Conservation (phyloP, 2,797 vertebrate genomes). For the Calcarius lapponicus region DNA sequence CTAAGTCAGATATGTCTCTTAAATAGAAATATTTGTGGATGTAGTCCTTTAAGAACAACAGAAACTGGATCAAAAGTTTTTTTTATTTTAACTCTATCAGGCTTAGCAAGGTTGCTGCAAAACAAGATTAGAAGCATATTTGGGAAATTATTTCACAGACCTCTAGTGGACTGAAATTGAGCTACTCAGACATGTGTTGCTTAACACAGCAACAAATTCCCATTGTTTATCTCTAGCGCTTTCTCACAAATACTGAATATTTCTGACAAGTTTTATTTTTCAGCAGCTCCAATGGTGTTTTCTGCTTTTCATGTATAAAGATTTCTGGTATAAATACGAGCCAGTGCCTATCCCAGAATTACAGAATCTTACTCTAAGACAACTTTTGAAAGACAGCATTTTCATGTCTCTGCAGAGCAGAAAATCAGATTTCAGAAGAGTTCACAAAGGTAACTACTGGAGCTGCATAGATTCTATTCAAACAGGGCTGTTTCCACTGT, state of each 20-base stretch:
- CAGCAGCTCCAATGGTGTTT: neutral
- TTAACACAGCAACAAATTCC: slow-evolving; percentile 19
- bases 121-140: slow-evolving; percentile 17
- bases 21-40: neutral
- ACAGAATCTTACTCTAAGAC: neutral
- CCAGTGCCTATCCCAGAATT: neutral
- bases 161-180: slow-evolving; percentile 26
- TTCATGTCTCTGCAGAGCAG: neutral
- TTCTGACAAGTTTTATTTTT: neutral
- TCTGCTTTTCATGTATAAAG: neutral
- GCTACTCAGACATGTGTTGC: neutral
- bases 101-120: neutral
- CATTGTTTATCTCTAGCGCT: neutral
- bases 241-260: neutral
- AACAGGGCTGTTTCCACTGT: neutral
- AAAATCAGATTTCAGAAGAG: neutral
- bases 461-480: neutral
- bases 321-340: neutral
- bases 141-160: slow-evolving; percentile 8
- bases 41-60: neutral
- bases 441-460: neutral
- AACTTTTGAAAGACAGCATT: neutral
- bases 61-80: neutral
- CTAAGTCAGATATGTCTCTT: neutral
- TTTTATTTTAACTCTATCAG: neutral